Conservation (phyloP, 2,113 vertebrate genomes). For the Cheirogaleus medius region DNA sequence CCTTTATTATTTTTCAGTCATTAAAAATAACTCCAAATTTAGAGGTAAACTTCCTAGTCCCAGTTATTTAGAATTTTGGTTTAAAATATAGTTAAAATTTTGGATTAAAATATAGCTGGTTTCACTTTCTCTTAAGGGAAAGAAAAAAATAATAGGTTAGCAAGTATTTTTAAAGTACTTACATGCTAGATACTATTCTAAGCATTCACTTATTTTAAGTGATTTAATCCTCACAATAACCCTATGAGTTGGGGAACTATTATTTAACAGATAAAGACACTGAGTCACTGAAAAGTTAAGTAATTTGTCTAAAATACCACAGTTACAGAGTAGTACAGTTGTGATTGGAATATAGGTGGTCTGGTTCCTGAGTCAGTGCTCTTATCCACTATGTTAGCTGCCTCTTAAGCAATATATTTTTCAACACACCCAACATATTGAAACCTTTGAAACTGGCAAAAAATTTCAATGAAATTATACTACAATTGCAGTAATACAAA, state of each 20-base stretch:
- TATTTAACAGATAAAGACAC: background rate
- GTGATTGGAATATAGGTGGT: background rate
- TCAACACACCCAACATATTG: background rate
- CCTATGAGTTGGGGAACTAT: background rate
- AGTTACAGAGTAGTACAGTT: background rate
- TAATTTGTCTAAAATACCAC: background rate
- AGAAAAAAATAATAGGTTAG: background rate
- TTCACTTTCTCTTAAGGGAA: background rate
- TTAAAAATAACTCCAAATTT: background rate
- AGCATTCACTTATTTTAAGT: background rate
- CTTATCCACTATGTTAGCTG: background rate
- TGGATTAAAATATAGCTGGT: background rate
- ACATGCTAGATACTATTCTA: background rate
- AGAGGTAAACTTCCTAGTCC: background rate
- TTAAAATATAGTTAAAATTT: background rate
- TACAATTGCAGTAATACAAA: background rate
- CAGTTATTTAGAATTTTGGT: background rate
- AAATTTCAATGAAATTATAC: background rate
- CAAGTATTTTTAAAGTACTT: background rate
- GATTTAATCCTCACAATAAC: background rate
- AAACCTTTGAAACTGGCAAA: background rate
- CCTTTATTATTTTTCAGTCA: background rate
- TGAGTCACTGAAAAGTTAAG: background rate
- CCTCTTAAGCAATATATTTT: background rate
- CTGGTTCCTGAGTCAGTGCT: background rate